These are phyloP conservation scores for Crocallis elinguaria DNA, from an alignment of 2,888 invertebrate species.

Conservation along the genomic window DNA sequence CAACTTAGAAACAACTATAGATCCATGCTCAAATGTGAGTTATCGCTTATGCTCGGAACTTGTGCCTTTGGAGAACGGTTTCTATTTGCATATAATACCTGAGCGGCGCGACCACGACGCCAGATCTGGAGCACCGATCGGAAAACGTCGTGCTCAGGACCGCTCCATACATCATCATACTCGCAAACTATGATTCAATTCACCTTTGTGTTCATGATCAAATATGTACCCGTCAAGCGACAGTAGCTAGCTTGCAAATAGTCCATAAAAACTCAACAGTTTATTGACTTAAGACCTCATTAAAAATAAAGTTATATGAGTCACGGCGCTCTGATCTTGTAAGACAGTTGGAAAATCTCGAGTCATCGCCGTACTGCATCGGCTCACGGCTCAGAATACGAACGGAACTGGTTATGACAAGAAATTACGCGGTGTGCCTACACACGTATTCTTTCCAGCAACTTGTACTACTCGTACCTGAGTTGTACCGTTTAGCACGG, in stretches of 20 bases:
- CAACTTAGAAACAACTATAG: constrained; percentile 38
- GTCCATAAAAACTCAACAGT: constrained; percentile 51
- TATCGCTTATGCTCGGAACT: constrained; percentile 63
- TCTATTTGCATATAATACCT: constrained; percentile 77
- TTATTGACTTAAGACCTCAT: constrained; percentile 58
- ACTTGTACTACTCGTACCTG: constrained; percentile 47
- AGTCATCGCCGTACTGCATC: constrained; percentile 45
- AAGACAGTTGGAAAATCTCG: constrained; percentile 42
- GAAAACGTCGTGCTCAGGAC: constrained; percentile 58
- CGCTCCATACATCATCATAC: constrained; percentile 62
- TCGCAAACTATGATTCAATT: constrained; percentile 57
- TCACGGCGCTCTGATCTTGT: constrained; percentile 53
- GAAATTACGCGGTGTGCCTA: constrained; percentile 45
- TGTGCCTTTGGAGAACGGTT: constrained; percentile 57
- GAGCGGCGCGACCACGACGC: constrained; percentile 69
- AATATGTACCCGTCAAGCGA: constrained; percentile 45
- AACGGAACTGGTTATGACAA: constrained; percentile 42
- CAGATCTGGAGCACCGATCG: constrained; percentile 76
- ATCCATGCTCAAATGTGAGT: constrained; percentile 37
- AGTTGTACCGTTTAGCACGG: constrained; percentile 73
- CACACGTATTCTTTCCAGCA: constrained; percentile 53
- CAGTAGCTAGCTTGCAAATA: constrained; percentile 47
- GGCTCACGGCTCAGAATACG: constrained; percentile 46
- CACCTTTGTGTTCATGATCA: constrained; percentile 38
- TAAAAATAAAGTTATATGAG: constrained; percentile 61